phyloP scores from a whole-genome alignment of 2,888 invertebrate species.

The Cryptocheilus praepositus region DNA sequence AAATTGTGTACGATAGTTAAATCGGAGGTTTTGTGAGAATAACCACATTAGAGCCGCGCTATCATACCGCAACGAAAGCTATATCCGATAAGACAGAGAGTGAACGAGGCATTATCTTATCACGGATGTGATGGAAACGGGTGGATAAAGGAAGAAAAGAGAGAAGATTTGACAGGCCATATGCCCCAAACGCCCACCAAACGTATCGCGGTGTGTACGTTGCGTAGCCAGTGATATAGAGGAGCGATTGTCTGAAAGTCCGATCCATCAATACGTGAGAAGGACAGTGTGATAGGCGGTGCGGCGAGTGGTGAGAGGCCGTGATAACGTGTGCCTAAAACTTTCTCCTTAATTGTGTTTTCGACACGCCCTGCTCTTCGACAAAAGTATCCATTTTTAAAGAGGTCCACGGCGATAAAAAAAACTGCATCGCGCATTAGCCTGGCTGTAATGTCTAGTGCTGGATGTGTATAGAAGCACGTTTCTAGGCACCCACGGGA shows the following conservation, averaged over 20 bases:
- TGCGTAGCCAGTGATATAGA: no score
- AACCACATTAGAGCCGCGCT: not conserved
- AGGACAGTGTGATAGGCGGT: no score
- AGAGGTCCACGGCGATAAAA: conserved; percentile 22
- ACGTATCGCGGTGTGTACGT: conserved; percentile 37
- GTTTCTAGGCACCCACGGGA: no score
- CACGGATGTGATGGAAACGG: conserved; percentile 25
- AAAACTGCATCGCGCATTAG: conserved; percentile 34
- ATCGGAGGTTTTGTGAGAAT: no score
- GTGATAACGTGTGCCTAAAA: conserved; percentile 26
- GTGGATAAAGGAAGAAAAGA: no score
- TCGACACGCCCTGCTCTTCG: conserved; percentile 9
- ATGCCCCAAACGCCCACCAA: conserved; percentile 62
- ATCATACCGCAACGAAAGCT: not conserved
- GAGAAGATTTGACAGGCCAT: conserved; percentile 48
- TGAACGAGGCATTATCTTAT: conserved; percentile 67
- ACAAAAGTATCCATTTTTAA: conserved; percentile 18
- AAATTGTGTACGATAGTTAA: no score
- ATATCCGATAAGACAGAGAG: conserved; percentile 61
- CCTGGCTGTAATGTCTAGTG: conserved; percentile 10
- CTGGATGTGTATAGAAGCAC: not conserved
- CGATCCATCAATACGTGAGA: conserved; percentile 21
- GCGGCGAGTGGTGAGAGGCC: no score
- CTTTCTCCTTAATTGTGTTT: conserved; percentile 14
- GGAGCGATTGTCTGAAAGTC: conserved; percentile 43